These are phyloP conservation scores for Oscheius sp. DNA, from an alignment of 2,888 invertebrate species.

Conservation along the genomic window DNA sequence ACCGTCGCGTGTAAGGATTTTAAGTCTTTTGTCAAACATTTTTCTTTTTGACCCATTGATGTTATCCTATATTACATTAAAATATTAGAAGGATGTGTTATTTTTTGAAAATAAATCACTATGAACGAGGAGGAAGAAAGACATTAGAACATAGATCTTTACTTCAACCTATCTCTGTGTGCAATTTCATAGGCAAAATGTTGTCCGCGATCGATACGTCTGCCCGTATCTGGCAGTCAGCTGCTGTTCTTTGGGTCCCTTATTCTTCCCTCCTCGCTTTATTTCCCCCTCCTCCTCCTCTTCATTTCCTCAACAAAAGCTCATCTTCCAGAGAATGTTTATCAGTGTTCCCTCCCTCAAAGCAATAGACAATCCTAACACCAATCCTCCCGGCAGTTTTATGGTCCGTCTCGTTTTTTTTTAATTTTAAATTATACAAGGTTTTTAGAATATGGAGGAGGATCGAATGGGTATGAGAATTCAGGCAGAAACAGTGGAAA, in stretches of 20 bases:
- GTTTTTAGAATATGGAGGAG: constrained; percentile 42
- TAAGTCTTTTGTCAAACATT: too few species aligned
- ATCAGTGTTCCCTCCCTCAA: constrained; percentile 12
- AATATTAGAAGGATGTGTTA: too few species aligned
- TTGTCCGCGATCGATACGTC: neutral
- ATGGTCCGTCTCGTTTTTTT: neutral
- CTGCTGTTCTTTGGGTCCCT: neutral
- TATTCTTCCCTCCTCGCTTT: neutral
- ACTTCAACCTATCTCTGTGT: too few species aligned
- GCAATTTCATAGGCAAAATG: too few species aligned
- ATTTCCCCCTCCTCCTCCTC: neutral
- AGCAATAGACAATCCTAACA: neutral
- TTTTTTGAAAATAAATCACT: too few species aligned
- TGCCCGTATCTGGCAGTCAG: neutral
- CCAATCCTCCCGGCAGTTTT: neutral
- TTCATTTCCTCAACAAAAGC: neutral
- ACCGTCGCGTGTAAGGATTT: too few species aligned
- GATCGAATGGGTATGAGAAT: constrained; percentile 55
- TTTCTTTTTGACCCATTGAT: too few species aligned
- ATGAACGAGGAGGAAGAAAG: too few species aligned
- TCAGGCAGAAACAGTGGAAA: constrained; percentile 74
- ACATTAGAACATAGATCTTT: too few species aligned
- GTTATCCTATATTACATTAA: too few species aligned
- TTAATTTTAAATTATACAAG: neutral
- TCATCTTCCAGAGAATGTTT: too few species aligned